Evolutionary conservation across 2,888 invertebrate genomes (phyloP).

Genomic region (Neria commutata): DNA sequence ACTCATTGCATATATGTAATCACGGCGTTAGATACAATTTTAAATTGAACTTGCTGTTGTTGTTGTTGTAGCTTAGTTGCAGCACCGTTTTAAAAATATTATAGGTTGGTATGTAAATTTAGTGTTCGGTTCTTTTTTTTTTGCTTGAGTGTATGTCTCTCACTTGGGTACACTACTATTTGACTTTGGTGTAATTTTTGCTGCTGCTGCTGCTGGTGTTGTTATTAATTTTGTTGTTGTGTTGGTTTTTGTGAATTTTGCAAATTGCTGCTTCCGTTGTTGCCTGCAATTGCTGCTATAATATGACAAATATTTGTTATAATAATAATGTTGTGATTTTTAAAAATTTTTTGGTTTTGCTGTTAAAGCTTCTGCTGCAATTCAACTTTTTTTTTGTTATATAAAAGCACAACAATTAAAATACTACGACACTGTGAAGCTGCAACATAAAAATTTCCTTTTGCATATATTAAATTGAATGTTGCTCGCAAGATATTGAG

Average conservation of each 20-base stretch:
- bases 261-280: slow-evolving; percentile 16
- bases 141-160: no score
- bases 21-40: background rate
- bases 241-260: background rate
- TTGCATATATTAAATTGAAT: no score
- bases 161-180: no score
- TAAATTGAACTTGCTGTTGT: background rate
- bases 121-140: no score
- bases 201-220: background rate
- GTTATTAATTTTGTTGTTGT: background rate
- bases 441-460: no score
- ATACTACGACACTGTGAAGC: no score
- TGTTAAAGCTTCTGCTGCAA: background rate
- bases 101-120: no score
- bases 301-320: background rate
- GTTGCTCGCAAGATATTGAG: no score
- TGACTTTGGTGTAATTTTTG: background rate
- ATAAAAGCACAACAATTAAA: no score
- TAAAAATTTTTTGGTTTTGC: background rate
- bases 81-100: no score
- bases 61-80: no score
- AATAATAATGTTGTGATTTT: no score
- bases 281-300: background rate
- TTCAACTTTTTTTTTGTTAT: background rate
- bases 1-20: background rate